Evolutionary conservation across 2,113 vertebrate species (phyloP), one percentile per base, ranked within the genome.

Genomic region (Willisornis vidua): DNA sequence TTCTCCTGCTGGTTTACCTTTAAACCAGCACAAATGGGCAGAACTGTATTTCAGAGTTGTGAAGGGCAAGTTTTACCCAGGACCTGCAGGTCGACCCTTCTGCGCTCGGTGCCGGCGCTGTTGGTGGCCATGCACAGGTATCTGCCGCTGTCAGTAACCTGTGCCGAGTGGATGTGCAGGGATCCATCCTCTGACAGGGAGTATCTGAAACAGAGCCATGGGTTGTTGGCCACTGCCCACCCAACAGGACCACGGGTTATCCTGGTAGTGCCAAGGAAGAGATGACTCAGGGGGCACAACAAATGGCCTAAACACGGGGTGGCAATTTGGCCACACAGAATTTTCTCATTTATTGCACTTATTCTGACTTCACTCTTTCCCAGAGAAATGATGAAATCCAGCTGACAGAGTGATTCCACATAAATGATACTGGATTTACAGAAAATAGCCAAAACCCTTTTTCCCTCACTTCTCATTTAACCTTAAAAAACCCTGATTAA

Each of bases 81-180:
- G 49, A 99, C 99, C 57, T 98, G 98, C 78, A 99, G 98, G 86
- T 99, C 99, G 59, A 98, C 94, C 90, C 97, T 97, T 85, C 93
- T 99, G 84, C 98, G 99, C 12, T 98, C 98, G 3, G 98, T 99
- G 51, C 99, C 99, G 14, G 99, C 99, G 26, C 96, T 91, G 67
- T 98, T 99, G 75, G 98, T 98, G 45, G 99, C 99, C 98, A 99
- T 99, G 68, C 99, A 99, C 90, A 99, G 87, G 29, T 99, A 99
- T 31, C 98, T 98, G 5, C 99, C 99, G 0, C 98, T 98, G 88
- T 99, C 99, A 1, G 98, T 97, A 73, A 99, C 97, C 18, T 98
- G 98, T 9, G 98, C 98, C 10, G 98, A 97, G 54, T 96, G 95
- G 94, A 99, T 98, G 73, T 84, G 98, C n/a, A 99, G 97, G 45